These are phyloP conservation scores for Pseudolaguvia tuberculata DNA, from an alignment of 2,113 vertebrate species.

Conservation along the genomic window DNA sequence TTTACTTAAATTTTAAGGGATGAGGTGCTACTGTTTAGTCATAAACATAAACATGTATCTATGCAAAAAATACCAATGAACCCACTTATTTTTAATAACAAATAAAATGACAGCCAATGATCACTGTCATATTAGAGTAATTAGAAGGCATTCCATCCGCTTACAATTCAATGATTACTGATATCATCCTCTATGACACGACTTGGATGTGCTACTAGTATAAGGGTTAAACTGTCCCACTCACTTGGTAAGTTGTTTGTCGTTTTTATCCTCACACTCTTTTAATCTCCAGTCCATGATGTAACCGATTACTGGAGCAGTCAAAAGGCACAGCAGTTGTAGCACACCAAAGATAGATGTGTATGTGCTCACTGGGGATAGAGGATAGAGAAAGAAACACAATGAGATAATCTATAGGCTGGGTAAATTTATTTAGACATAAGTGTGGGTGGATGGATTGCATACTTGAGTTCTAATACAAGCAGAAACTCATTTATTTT, in stretches of 20 bases:
- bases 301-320: constrained; percentile 90
- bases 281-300: constrained; percentile 97
- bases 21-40: background rate
- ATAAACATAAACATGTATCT: background rate
- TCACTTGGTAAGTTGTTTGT: constrained; percentile 71
- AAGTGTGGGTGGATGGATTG: background rate
- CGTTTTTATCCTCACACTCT: constrained; percentile 82
- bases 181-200: background rate
- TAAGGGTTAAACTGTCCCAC: constrained; percentile 31
- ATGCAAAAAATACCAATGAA: background rate
- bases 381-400: background rate
- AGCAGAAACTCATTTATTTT: background rate
- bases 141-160: background rate
- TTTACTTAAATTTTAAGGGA: background rate
- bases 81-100: background rate
- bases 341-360: constrained; percentile 94
- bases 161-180: no score
- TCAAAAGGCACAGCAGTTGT: constrained; percentile 91
- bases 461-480: background rate
- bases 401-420: background rate
- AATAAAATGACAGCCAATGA: background rate
- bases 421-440: background rate
- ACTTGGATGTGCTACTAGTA: background rate
- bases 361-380: constrained; percentile 80
- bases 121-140: background rate